phyloP scores from a whole-genome alignment of 2,888 invertebrate genomes.

The Cryptus viduatorius region DNA sequence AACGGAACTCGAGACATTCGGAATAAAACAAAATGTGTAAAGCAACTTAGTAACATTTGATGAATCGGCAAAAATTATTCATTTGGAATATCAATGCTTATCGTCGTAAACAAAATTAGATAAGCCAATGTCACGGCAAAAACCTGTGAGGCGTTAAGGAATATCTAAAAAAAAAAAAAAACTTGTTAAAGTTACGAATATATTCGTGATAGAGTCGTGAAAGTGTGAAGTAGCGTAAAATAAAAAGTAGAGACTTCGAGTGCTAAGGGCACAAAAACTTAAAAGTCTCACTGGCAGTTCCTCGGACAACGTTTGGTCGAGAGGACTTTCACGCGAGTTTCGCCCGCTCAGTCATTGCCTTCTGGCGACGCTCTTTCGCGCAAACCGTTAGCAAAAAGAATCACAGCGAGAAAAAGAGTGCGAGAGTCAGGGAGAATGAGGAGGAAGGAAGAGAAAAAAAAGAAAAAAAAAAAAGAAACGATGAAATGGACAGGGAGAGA shows the following conservation, averaged over 20 bases:
- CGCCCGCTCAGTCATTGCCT: constrained; percentile 50
- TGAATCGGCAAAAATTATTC: too few relatives aligned
- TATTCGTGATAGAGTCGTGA: constrained; percentile 6
- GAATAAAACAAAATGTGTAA: too few relatives aligned
- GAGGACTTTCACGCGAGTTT: constrained; percentile 48
- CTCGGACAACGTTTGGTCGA: constrained; percentile 37
- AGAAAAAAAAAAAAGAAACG: constrained; percentile 29
- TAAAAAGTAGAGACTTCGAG: constrained; percentile 14
- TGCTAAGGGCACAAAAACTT: constrained; percentile 46
- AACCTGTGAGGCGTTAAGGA: background rate
- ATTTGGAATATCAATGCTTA: too few relatives aligned
- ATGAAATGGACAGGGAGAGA: constrained; percentile 57
- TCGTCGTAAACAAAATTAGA: background rate
- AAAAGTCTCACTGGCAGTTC: constrained; percentile 38
- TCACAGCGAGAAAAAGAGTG: constrained; percentile 36
- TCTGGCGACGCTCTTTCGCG: constrained; percentile 52
- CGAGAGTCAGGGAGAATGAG: constrained; percentile 25
- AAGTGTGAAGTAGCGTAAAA: constrained; percentile 29
- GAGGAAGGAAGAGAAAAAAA: constrained; percentile 20
- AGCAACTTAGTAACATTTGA: too few relatives aligned
- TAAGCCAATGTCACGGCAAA: background rate
- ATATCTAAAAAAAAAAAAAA: background rate
- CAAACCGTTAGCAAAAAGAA: constrained; percentile 60
- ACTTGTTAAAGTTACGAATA: background rate
- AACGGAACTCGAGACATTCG: too few relatives aligned